Base-by-base conservation (phyloP, 2,113 vertebrate genomes). In the Carollia perspicillata region DNA sequence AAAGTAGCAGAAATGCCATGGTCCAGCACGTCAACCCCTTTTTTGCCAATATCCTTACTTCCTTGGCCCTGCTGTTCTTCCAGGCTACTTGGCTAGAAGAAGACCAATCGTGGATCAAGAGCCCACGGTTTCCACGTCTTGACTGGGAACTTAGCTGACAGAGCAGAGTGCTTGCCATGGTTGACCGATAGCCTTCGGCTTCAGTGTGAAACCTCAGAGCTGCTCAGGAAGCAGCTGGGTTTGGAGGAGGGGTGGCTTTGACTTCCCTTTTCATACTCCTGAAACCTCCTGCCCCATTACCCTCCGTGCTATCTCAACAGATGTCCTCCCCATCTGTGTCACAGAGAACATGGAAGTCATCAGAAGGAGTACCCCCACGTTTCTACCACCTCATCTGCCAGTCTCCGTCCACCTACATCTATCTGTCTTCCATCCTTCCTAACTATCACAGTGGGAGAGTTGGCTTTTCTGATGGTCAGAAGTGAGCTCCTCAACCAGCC, bases 341-440 rank as follows among this genome's bases (percentile, higher is more conserved):
- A 78, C 42, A 84, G 47, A 94, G 93, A 77, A 93, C 72, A 81
- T n/a, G 22, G 51, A 83, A 55, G 72, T 89, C 72, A 17, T 74
- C 53, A 35, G 55, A 58, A 89, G 33, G 49, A 81, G 37, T 6
- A 40, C 33, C 8, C 33, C 12, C 65, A 20, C 5, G 49, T 94
- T 53, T 16, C 74, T 28, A 69, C 63, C 51, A 22, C 53, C n/a
- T 44, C 72, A 33, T 37, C 55, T 35, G 17, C 22, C 28, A 3
- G 28, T 26, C 26, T 58, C 35, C 20, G 40, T n/a, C 80, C 33
- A 44, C 68, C 49, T 30, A 3, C 65, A 28, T 11, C 37, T 30
- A 28, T 11, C 37, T 30, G 28, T 37, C 53, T 51, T 60, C 40
- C 40, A 37, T 55, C 47, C 49, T 74, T 49, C 44, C 68, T 74